These are phyloP conservation scores for Helicoverpa assulta DNA, from an alignment of 2,888 invertebrate genomes.

Conservation along the genomic window DNA sequence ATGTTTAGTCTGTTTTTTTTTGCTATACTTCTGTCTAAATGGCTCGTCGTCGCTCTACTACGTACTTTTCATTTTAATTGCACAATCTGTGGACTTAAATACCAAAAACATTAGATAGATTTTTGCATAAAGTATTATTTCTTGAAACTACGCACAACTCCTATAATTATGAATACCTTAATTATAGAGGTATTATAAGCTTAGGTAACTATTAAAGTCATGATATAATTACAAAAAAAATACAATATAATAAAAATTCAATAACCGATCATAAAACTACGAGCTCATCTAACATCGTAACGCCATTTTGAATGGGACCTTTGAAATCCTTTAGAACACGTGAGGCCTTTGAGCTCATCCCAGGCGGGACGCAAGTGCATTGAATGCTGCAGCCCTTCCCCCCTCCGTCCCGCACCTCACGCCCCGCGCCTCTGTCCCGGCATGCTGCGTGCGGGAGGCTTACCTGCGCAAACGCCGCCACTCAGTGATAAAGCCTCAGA, in stretches of 20 bases:
- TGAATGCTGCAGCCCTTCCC: constrained; percentile 62
- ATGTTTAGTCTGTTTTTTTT: too few species aligned
- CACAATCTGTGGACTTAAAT: too few species aligned
- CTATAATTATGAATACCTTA: too few species aligned
- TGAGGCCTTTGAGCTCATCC: constrained; percentile 59
- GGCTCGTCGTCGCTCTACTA: too few species aligned
- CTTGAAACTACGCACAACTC: too few species aligned
- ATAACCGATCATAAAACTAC: constrained; percentile 6
- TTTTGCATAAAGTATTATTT: too few species aligned
- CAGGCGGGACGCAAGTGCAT: constrained; percentile 78
- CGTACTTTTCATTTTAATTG: too few species aligned
- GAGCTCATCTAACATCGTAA: constrained; percentile 6
- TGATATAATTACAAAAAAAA: neutral
- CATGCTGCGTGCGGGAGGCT: constrained; percentile 73
- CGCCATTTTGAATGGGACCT: constrained; percentile 49
- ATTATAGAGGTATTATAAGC: too few species aligned
- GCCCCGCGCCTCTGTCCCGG: constrained; percentile 58
- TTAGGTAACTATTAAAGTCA: too few species aligned
- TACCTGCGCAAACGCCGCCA: constrained; percentile 80
- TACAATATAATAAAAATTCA: neutral
- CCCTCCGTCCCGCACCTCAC: constrained; percentile 48
- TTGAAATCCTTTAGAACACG: constrained; percentile 54
- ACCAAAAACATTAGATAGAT: too few species aligned
- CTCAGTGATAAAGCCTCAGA: constrained; percentile 76
- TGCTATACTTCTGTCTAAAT: too few species aligned